Base-by-base conservation (phyloP, 2,888 invertebrate genomes). In the Heteromurus nitidus region DNA sequence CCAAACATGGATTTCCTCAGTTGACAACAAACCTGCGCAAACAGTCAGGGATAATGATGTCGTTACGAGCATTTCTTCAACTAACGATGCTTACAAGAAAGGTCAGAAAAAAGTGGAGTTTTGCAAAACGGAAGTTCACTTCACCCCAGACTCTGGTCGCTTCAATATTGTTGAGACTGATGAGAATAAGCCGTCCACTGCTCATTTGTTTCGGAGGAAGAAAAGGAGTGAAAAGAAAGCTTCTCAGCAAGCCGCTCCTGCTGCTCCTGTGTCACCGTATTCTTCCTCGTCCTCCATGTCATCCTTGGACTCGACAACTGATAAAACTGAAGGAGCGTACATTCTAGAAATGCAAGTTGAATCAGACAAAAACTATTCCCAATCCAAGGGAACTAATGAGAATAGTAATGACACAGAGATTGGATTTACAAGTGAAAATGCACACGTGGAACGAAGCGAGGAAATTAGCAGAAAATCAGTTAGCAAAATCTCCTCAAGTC, bases 141-240 rank as follows among this genome's bases (percentile, higher is more conserved):
- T 95, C 88, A 94, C 95, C 0, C 94, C 95, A 18, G 95, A 95
- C 88, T 94, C 95, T 0, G 96, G 96, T 0, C 93, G 93, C 87
- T 94, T 96, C 0, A 95, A 95, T 88, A 95, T 96, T 80, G 95
- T 96, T 36, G 95, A 95, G 88, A 95, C 95, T 0, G 95, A 95
- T 89, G 95, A 94, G 84, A 95, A 95, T 88, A 95, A 96, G 89
- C 95, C 95, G 58, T 95, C 95, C 11, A 95, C 95, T 3, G 94
- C 94, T 0, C 94, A 94, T 88, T 94, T 94, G 88, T 95, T 95
- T 88, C 91, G 95, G 83, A 91, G 94, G 7, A 85, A 84, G 65
- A 87, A 86, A 62, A 74, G 77, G 44, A 65, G 81, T 2, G 86
- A 86, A 20, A 84, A 82, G 31, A 82, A 80, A 22, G 22, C 68